Evolutionary conservation across 2,888 invertebrate genomes (phyloP), one percentile per base, ranked within the genome.

Genomic region (Pimpla rufipes): DNA sequence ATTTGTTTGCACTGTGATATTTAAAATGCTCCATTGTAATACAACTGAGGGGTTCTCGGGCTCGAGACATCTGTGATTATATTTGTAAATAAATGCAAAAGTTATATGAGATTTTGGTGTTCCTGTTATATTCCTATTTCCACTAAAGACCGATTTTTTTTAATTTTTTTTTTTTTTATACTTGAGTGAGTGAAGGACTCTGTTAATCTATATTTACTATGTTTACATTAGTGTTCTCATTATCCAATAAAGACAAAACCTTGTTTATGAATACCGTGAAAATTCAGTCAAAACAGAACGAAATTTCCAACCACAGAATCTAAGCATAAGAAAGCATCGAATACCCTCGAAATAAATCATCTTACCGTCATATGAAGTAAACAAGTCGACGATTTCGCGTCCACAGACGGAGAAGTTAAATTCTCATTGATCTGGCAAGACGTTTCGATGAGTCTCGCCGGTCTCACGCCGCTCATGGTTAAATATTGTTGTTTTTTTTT

Each of bases 381-480:
- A 70, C 87, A 88, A 23, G 84, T 88, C 2, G 87, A 79, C 6
- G 85, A 70, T 66, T 87, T 88, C 70, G 71, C 64, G 42, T 85
- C 85, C 11, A 76, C 64, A 21, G 85, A 77, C 3, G 83, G 83
- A 18, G 87, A 81, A 13, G 83, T 79, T 35, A 87, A 47, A 79
- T 82, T 86, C 37, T 88, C 87, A 57, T 88, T 87, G n/a, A 88
- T 85, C 35, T 76, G 83, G 40, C 85, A 88, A 5, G 85, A 83
- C 8, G 87, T 84, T 71, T 85, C 85, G n/a, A 88, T 77, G 0
- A 88, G 83, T 74, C 76, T 80, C 8, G 86, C 64, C 40, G 87
- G 86, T 57, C 76, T 79, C 68, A 87, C 59, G 10, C 66, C 71
- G 40, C 79, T 81, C 85, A 85, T 84, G 47, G 16, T 80, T 13